Percentiles rank a stretch among this genome's conserved stretches.
phyloP scores from a whole-genome alignment of 35 echinoderm and acorn worm genomes.

The Apostichopus parvimensis region DNA sequence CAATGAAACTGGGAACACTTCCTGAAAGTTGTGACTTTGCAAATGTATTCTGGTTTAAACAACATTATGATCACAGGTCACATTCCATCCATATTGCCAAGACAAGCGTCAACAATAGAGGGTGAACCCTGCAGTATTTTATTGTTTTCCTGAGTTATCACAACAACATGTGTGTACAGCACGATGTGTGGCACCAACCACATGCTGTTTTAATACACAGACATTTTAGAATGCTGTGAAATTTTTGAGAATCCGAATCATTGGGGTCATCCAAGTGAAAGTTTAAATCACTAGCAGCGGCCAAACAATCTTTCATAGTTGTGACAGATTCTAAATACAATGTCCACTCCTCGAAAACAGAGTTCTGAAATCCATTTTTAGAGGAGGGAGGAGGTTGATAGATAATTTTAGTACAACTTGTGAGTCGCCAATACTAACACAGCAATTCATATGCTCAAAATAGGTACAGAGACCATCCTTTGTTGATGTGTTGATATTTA shows the following conservation, averaged over 20 bases:
- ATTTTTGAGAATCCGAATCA: constrained; percentile 30
- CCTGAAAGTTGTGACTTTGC: constrained; percentile 13
- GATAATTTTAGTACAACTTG: constrained; percentile 12
- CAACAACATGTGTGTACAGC: constrained; percentile 51
- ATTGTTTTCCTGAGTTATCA: constrained; percentile 46
- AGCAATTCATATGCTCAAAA: constrained; percentile 39
- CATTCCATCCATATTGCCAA: constrained; percentile 13
- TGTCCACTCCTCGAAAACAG: constrained; percentile 38
- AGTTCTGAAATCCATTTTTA: constrained; percentile 26
- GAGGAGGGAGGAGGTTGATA: constrained; percentile 41
- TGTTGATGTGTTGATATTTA: constrained; percentile 29
- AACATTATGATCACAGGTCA: constrained; percentile 42
- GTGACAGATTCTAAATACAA: constrained; percentile 1
- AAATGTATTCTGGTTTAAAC: constrained; percentile 18
- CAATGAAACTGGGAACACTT: constrained; percentile 41
- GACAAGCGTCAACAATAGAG: neutral
- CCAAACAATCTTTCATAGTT: neutral
- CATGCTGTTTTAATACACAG: constrained; percentile 33
- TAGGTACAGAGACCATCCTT: constrained; percentile 35
- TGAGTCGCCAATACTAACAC: constrained; percentile 31
- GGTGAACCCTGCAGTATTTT: constrained; percentile 40
- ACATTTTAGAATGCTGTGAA: neutral
- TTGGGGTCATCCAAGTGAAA: constrained; percentile 34
- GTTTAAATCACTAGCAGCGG: constrained; percentile 29
- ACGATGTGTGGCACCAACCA: constrained; percentile 38